These are phyloP conservation scores for Luscinia megarhynchos DNA, from an alignment of 2,797 vertebrate species.

Conservation along the genomic window DNA sequence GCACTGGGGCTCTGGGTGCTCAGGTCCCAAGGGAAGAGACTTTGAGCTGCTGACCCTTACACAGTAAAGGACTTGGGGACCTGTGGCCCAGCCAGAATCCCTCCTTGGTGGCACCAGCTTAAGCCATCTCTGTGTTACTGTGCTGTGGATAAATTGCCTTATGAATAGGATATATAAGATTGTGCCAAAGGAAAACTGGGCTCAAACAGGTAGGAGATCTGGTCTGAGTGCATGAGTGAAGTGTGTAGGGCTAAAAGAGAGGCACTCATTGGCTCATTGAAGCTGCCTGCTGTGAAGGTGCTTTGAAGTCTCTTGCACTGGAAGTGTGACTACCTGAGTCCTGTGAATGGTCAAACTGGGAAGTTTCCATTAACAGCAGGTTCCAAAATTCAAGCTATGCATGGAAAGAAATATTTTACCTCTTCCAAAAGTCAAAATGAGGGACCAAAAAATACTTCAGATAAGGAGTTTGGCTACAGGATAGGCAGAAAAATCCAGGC, in stretches of 20 bases:
- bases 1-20: background rate
- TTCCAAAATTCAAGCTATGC: background rate
- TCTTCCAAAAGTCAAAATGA: background rate
- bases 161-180: background rate
- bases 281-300: background rate
- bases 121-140: background rate
- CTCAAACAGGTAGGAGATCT: background rate
- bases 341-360: background rate
- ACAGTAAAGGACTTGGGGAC: rapidly evolving
- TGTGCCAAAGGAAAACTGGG: background rate
- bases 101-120: background rate
- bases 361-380: background rate
- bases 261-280: rapidly evolving
- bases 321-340: background rate
- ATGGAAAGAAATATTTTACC: background rate
- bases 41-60: background rate
- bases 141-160: background rate
- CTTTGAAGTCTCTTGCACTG: background rate
- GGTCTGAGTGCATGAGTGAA: background rate
- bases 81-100: too few relatives aligned
- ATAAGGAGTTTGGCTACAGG: background rate
- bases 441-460: background rate
- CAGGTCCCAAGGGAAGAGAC: rapidly evolving
- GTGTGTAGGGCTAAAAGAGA: rapidly evolving
- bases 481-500: background rate